Conservation (phyloP, 2,113 vertebrate species). For the Mohoua ochrocephala region DNA sequence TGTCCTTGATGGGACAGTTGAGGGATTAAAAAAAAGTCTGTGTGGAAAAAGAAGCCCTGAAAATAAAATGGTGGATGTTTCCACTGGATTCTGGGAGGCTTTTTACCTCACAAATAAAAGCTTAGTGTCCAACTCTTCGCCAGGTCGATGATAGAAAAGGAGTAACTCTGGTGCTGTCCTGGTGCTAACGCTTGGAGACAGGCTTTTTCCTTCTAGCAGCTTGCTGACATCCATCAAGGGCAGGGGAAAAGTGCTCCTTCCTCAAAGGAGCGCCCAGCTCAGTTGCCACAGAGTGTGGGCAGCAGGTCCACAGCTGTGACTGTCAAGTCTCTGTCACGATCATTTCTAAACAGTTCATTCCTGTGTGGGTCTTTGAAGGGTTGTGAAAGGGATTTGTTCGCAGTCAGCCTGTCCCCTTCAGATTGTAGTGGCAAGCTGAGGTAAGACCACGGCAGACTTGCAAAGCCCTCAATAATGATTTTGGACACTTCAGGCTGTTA, state of each 20-base stretch:
- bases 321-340: background rate
- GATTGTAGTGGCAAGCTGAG: background rate
- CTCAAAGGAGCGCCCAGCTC: background rate
- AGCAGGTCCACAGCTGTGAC: background rate
- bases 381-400: background rate
- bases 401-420: background rate
- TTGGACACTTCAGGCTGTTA: background rate
- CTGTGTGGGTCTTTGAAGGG: background rate
- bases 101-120: background rate
- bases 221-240: background rate
- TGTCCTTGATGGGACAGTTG: background rate
- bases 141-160: background rate
- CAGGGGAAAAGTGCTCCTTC: background rate
- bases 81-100: background rate
- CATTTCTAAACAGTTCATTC: background rate
- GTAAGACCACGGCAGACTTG: background rate
- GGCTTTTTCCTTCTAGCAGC: background rate
- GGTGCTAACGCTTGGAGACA: background rate
- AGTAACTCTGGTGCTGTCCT: background rate
- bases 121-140: background rate
- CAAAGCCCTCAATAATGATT: background rate
- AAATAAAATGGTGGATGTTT: background rate
- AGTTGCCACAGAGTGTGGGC: background rate
- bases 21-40: background rate
- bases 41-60: background rate